Evolutionary conservation across 2,797 vertebrate species (phyloP).

Genomic region (Leptodactylus fallax): DNA sequence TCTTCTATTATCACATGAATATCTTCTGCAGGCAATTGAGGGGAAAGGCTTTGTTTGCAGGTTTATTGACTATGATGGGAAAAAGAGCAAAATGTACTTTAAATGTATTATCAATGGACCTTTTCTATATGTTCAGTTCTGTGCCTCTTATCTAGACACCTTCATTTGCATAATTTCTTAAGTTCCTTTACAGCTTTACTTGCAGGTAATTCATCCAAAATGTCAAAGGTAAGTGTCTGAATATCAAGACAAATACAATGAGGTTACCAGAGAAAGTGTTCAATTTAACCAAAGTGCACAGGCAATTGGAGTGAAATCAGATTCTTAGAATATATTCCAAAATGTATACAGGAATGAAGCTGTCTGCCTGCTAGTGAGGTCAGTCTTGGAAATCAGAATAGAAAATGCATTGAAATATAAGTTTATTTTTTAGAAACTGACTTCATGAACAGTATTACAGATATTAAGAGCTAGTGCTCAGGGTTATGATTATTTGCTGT

Average conservation of each 20-base stretch:
- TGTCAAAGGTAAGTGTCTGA: slow-evolving; percentile 36
- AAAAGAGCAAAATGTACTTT: slow-evolving; percentile 22
- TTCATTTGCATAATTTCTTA: slow-evolving; percentile 29
- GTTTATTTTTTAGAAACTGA: neutral
- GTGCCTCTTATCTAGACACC: slow-evolving; percentile 18
- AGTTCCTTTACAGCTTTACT: slow-evolving; percentile 19
- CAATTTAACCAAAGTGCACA: slow-evolving; percentile 5
- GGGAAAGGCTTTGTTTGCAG: slow-evolving; percentile 32
- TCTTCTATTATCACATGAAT: slow-evolving; percentile 34
- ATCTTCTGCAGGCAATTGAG: slow-evolving; percentile 28
- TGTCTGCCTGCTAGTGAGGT: neutral
- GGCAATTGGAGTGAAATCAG: slow-evolving; percentile 16
- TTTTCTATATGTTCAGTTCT: slow-evolving; percentile 12
- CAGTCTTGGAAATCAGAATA: neutral
- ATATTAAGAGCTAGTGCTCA: neutral
- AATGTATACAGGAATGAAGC: neutral
- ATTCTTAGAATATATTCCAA: neutral
- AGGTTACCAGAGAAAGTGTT: slow-evolving; percentile 23
- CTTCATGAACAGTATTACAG: neutral
- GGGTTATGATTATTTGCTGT: neutral
- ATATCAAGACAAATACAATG: slow-evolving; percentile 21
- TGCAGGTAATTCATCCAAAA: slow-evolving; percentile 29
- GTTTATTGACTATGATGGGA: slow-evolving; percentile 36
- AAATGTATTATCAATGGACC: slow-evolving; percentile 40
- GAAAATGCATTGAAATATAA: neutral